Evolutionary conservation across 2,113 vertebrate species (phyloP).

Genomic region (Nothoprocta perdicaria): DNA sequence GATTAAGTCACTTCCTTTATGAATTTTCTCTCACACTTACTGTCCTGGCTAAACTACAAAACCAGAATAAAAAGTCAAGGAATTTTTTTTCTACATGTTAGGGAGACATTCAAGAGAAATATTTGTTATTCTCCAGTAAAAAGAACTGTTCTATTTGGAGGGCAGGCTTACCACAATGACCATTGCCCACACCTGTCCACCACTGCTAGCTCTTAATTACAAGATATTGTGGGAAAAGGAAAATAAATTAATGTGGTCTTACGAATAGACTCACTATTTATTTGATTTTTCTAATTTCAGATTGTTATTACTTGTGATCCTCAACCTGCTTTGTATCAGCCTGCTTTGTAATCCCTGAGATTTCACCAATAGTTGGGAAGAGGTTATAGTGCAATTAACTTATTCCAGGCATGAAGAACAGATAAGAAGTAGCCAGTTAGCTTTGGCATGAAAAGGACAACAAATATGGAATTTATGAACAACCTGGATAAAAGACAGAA

Average conservation of each 20-base stretch:
- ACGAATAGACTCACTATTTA: neutral
- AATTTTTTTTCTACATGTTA: neutral
- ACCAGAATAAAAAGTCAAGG: neutral
- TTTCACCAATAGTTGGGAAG: neutral
- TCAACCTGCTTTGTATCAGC: neutral
- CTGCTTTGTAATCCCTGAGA: neutral
- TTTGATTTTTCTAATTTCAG: neutral
- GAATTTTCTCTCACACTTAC: neutral
- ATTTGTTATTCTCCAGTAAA: neutral
- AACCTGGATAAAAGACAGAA: neutral
- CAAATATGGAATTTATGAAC: neutral
- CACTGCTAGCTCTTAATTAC: neutral
- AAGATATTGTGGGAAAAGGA: neutral
- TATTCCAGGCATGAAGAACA: neutral
- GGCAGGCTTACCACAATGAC: neutral
- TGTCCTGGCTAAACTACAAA: neutral
- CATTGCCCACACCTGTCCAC: neutral
- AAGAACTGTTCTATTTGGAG: neutral
- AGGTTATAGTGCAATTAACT: neutral
- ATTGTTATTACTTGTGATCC: neutral
- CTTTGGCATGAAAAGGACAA: neutral
- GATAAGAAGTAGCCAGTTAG: neutral
- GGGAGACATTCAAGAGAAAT: neutral
- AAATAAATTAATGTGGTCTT: neutral
- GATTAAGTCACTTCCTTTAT: accelerated